Conservation (phyloP, 2,113 vertebrate genomes). For the Onychorhynchus coronatus region DNA sequence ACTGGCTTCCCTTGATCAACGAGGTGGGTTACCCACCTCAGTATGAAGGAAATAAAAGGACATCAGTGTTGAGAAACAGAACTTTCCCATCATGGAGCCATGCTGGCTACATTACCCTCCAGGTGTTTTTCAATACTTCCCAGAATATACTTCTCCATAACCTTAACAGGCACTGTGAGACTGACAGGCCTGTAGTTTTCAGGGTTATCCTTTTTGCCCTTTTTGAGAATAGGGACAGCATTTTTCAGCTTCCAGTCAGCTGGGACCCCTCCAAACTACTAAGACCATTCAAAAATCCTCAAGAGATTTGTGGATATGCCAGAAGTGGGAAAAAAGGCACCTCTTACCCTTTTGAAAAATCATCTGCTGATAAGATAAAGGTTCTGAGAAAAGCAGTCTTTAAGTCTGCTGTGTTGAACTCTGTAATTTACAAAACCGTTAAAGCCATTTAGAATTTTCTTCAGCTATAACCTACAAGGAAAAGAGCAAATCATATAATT, state of each 20-base stretch:
- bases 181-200: neutral
- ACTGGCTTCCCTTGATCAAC: neutral
- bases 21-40: neutral
- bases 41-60: no score
- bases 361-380: rapidly evolving
- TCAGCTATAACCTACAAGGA: neutral
- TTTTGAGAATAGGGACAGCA: neutral
- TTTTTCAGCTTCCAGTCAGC: neutral
- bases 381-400: neutral
- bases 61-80: neutral
- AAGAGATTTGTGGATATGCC: neutral
- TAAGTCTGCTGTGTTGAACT: neutral
- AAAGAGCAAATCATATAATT: neutral
- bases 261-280: neutral
- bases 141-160: neutral
- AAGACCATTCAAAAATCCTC: neutral
- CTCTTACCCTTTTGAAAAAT: neutral
- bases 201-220: neutral
- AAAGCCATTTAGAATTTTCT: neutral
- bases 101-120: rapidly evolving
- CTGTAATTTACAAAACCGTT: neutral
- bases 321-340: neutral
- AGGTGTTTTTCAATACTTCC: neutral
- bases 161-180: neutral
- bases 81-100: neutral